These are phyloP conservation scores for Aplochiton taeniatus DNA, from an alignment of 2,797 vertebrate genomes.

Conservation along the genomic window DNA sequence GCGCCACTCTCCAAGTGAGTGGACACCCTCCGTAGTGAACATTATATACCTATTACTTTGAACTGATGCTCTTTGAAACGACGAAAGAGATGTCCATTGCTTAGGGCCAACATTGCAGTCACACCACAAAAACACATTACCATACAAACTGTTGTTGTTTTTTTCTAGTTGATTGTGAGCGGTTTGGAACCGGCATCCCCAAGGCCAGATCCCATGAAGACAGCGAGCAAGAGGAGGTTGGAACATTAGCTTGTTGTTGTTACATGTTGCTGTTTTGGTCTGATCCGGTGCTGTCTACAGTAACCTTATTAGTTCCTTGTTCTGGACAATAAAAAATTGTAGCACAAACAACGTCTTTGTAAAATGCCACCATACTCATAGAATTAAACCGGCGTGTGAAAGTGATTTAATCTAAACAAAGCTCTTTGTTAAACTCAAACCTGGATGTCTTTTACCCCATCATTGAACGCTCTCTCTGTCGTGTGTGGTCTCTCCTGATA, in stretches of 20 bases:
- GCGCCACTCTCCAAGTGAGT: constrained; percentile 61
- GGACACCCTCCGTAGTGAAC: neutral
- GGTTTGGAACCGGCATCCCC: constrained; percentile 43
- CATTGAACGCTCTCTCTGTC: neutral
- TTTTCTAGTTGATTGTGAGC: constrained; percentile 58
- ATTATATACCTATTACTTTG: no score
- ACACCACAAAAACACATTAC: neutral
- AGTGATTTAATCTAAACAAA: no score
- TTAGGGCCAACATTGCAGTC: no score
- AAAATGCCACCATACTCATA: no score
- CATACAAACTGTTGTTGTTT: neutral
- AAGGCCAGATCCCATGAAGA: constrained; percentile 25
- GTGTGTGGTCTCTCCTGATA: constrained; percentile 23
- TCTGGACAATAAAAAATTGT: no score
- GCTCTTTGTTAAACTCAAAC: no score
- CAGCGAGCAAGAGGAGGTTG: constrained; percentile 61
- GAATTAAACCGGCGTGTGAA: no score
- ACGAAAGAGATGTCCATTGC: no score
- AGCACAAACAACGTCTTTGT: no score
- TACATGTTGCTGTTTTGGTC: neutral
- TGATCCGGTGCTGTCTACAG: neutral
- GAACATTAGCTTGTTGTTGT: neutral
- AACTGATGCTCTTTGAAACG: no score
- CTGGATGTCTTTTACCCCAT: no score
- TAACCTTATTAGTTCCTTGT: no score